These are phyloP conservation scores for Cherax destructor DNA, from an alignment of 1,140 invertebrate genomes.

Conservation along the genomic window DNA sequence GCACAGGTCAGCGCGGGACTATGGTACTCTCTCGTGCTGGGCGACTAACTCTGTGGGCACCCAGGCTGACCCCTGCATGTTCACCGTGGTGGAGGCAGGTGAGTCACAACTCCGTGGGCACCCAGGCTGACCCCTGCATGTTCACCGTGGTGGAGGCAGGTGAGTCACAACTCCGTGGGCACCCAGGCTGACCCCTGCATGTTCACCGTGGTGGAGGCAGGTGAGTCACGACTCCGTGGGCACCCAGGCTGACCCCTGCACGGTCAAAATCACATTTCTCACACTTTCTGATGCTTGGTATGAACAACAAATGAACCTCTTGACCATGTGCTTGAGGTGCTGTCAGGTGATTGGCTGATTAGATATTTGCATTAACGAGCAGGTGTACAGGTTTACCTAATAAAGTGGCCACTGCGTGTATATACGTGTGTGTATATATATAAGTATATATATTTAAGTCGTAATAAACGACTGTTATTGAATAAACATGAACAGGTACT, in stretches of 20 bases:
- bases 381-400: no score
- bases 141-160: constrained; percentile 72
- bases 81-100: constrained; percentile 72
- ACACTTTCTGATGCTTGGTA: no score
- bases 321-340: not conserved
- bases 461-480: no score
- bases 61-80: constrained; percentile 73
- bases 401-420: no score
- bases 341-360: no score
- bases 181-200: constrained; percentile 73
- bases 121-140: constrained; percentile 73
- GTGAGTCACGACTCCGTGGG: constrained; percentile 72
- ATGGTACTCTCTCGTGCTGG: constrained; percentile 73
- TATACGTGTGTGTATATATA: not conserved
- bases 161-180: constrained; percentile 72
- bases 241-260: constrained; percentile 72
- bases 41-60: constrained; percentile 73
- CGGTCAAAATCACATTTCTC: no score
- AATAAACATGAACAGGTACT: no score
- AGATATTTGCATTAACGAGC: no score
- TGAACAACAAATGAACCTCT: no score
- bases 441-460: constrained; percentile 42
- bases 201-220: constrained; percentile 72
- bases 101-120: constrained; percentile 72
- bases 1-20: constrained; percentile 70